Base-by-base conservation (phyloP, 2,888 invertebrate genomes). In the Rosalia funebris region DNA sequence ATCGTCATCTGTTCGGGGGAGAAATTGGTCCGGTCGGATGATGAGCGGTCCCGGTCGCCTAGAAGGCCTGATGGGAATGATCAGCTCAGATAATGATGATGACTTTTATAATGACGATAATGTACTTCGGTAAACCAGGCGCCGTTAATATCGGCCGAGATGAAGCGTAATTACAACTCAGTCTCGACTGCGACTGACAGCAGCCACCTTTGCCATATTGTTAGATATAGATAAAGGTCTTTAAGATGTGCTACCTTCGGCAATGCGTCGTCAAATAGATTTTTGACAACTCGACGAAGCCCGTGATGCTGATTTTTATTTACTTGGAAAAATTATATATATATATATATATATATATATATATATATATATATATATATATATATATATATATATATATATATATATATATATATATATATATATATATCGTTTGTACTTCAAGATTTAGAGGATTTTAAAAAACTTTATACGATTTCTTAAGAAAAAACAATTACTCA, bases 71-170 rank as follows among this genome's bases (percentile, higher is more conserved):
- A 75, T 73, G 73, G 72, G 74, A 76, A 72, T 71, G 78, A 78
- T 77, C 78, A 71, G 76, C 71, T 73, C 75, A 74, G 76, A 77
- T 81, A 81, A 81, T 81, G 80, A 81, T 80, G 79, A 79, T 80
- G 81, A 81, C 80, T 79, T 78, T 79, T 79, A 80, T 79, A 79
- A 80, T 80, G 78, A 79, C 77, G 79, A 79, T 79, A 77, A 78
- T 79, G 79, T 76, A 77, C 76, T 75, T 71, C 72, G 79, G 75
- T 72, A 77, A 75, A 74, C 74, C 75, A 78, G 79, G 80, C 80
- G 79, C 79, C 80, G 80, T 77, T 77, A 79, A 77, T 79, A 77
- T 73, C 66, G 73, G 68, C 75, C 70, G 68, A 75, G 75, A 75
- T 76, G 77, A 73, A 72, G 71, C 75, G 74, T 79, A 80, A 80